Evolutionary conservation across 2,113 vertebrate genomes (phyloP).

Genomic region (Chlamydotis undulata): DNA sequence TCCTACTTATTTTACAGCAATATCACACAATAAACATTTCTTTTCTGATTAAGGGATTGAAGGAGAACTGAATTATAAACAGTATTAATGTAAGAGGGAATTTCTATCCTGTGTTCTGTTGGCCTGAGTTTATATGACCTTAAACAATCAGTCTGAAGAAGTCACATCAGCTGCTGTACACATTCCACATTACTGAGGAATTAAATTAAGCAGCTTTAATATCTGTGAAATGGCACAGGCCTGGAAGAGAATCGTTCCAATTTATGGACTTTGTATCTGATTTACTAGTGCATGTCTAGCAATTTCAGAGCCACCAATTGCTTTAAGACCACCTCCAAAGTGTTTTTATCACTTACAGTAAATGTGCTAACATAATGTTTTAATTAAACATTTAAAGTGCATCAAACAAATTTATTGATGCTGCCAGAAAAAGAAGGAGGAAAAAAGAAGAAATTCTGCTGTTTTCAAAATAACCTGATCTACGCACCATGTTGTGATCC

Average conservation of each 20-base stretch:
- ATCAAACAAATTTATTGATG: constrained; percentile 69
- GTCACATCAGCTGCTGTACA: constrained; percentile 55
- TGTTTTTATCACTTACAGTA: constrained; percentile 68
- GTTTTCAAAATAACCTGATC: constrained; percentile 43
- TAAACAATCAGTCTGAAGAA: constrained; percentile 53
- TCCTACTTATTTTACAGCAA: constrained; percentile 11
- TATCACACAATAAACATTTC: constrained; percentile 20
- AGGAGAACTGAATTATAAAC: constrained; percentile 24
- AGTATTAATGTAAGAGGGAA: constrained; percentile 43
- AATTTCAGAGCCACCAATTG: constrained; percentile 38
- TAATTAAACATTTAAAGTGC: constrained; percentile 77
- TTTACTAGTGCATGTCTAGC: constrained; percentile 40
- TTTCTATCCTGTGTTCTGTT: constrained; percentile 3
- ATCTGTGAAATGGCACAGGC: constrained; percentile 50
- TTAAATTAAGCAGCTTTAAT: constrained; percentile 54
- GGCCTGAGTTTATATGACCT: constrained; percentile 38
- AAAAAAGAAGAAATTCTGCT: not conserved
- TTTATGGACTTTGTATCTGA: constrained; percentile 58
- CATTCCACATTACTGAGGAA: constrained; percentile 42
- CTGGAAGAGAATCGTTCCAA: constrained; percentile 41
- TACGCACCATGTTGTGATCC: not conserved
- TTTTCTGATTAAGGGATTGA: constrained; percentile 20
- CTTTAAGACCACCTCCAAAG: constrained; percentile 64
- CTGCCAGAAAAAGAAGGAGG: not conserved
- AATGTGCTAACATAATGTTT: constrained; percentile 66